phyloP scores from a whole-genome alignment of 2,113 vertebrate genomes.

The Calyptomena viridis region DNA sequence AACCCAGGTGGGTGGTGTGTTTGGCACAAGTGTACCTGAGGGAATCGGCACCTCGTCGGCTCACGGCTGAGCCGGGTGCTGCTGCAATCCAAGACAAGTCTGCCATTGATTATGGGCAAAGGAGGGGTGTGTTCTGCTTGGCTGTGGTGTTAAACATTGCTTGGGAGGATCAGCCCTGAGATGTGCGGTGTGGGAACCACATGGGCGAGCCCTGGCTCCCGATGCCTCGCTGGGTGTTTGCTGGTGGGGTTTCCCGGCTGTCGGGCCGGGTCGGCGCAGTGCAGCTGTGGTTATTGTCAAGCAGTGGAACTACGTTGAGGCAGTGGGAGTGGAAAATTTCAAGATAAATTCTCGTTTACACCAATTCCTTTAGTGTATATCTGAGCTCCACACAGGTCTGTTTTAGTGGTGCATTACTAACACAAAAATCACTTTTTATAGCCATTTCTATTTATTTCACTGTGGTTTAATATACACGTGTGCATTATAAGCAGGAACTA shows the following conservation, averaged over 20 bases:
- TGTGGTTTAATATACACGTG: not conserved
- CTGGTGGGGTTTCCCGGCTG: not conserved
- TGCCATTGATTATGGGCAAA: not conserved
- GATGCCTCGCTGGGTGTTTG: not conserved
- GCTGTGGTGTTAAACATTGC: not conserved
- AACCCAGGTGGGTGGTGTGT: accelerated
- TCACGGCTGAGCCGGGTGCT: not conserved
- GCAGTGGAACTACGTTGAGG: not conserved
- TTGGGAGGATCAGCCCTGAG: not conserved
- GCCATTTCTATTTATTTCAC: constrained; percentile 11
- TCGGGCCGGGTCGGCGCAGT: not conserved
- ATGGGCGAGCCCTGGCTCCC: not conserved
- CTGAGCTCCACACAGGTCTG: not conserved
- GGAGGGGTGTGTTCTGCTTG: not conserved
- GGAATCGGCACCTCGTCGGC: accelerated
- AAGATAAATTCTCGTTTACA: not conserved
- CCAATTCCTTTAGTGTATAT: not conserved
- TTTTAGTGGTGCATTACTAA: not conserved
- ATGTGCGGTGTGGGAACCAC: not conserved
- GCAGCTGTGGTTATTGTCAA: not conserved
- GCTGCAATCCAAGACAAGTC: not conserved
- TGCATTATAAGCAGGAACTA: not conserved
- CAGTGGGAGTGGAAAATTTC: not conserved
- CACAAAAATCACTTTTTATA: not conserved
- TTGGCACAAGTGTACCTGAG: not conserved